A percentile compares a stretch with the other conserved stretches of the same genome.
Conservation (phyloP, 2,113 vertebrate species). For the Trinectes maculatus region DNA sequence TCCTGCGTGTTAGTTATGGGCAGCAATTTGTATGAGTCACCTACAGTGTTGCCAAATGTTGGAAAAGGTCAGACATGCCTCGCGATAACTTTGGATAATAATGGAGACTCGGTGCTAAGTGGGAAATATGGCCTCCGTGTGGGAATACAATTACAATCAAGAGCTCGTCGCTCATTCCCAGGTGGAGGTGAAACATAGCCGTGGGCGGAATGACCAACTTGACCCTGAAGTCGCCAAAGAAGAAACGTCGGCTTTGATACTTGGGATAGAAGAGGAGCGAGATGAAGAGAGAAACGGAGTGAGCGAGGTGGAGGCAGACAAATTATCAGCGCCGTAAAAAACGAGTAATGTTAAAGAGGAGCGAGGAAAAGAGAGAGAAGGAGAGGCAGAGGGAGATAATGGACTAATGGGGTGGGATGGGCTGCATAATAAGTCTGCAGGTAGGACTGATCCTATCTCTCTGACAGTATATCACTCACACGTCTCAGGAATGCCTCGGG, state of each 20-base stretch:
- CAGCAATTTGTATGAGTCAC: constrained; percentile 31
- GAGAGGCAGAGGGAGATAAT: constrained; percentile 37
- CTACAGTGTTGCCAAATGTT: background rate
- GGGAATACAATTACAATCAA: constrained; percentile 19
- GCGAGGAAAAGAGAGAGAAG: constrained; percentile 6
- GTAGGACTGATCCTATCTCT: constrained; percentile 56
- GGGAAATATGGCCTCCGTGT: constrained; percentile 26
- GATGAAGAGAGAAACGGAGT: no score
- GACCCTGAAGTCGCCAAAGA: constrained; percentile 21
- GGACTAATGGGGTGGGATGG: constrained; percentile 54
- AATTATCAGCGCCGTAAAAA: constrained; percentile 20
- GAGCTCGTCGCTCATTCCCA: constrained; percentile 50
- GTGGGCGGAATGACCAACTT: constrained; percentile 37
- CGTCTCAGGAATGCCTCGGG: constrained; percentile 21
- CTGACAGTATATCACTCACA: constrained; percentile 29
- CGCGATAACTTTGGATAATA: constrained; percentile 12
- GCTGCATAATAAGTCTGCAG: constrained; percentile 40
- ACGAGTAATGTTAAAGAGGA: constrained; percentile 12
- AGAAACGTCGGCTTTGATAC: constrained; percentile 37
- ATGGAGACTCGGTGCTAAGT: constrained; percentile 24
- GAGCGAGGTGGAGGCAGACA: constrained; percentile 5
- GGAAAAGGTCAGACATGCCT: constrained; percentile 26
- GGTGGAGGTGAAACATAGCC: constrained; percentile 48
- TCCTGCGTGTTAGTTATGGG: constrained; percentile 5
- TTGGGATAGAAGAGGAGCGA: constrained; percentile 5